Evolutionary conservation across 2,113 vertebrate species (phyloP).

Genomic region (Ciconia stormi): DNA sequence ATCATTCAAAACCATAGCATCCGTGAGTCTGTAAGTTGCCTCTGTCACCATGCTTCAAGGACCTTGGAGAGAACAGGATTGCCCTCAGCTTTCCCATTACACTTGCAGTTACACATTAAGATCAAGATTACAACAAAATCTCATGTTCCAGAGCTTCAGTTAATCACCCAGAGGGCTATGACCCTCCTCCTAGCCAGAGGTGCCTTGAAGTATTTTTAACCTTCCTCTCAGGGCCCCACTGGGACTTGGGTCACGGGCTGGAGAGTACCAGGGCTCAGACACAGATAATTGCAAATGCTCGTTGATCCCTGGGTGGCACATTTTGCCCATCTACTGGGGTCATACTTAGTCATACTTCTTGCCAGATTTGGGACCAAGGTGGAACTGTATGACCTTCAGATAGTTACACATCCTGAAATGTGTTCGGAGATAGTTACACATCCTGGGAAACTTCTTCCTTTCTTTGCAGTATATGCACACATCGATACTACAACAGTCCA

Average conservation of each 20-base stretch:
- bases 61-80: not conserved
- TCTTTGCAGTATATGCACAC: not conserved
- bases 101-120: not conserved
- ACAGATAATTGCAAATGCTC: not conserved
- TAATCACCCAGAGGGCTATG: not conserved
- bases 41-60: not conserved
- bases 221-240: not conserved
- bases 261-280: not conserved
- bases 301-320: not conserved
- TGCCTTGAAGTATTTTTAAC: not conserved
- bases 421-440: not conserved
- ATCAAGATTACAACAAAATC: not conserved
- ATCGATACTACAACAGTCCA: fast-evolving
- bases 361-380: not conserved
- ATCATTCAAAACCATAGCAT: not conserved
- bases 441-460: not conserved
- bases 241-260: not conserved
- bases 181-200: not conserved
- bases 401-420: not conserved
- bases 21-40: not conserved
- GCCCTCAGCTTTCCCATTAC: not conserved
- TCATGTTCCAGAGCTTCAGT: not conserved
- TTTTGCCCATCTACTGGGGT: not conserved
- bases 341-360: not conserved
- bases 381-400: not conserved